These are phyloP conservation scores for Oncorhynchus mykiss DNA, from an alignment of 2,113 vertebrate genomes.

Conservation along the genomic window DNA sequence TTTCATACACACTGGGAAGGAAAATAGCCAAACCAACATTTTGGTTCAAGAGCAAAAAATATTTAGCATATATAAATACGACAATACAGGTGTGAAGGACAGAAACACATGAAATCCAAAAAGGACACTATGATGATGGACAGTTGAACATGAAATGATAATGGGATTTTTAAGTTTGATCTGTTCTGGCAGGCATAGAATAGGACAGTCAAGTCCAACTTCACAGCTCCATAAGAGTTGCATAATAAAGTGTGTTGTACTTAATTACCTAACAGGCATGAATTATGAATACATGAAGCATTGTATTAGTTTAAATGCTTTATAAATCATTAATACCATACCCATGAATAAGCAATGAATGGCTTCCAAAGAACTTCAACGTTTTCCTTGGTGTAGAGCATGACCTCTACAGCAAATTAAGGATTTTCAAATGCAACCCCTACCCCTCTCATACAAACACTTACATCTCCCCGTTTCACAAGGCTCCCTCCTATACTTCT, in stretches of 20 bases:
- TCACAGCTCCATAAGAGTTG: slow-evolving; percentile 1
- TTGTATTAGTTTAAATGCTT: background rate
- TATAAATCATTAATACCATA: slow-evolving; percentile 16
- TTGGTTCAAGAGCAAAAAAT: slow-evolving; percentile 12
- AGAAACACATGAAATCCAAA: background rate
- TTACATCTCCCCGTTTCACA: background rate
- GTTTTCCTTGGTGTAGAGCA: background rate
- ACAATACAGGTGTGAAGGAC: background rate
- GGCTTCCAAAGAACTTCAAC: slow-evolving; percentile 12
- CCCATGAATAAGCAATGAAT: slow-evolving; percentile 15
- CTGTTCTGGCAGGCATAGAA: slow-evolving; percentile 16
- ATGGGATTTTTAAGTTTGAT: background rate
- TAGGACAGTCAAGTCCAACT: background rate
- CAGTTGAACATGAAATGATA: slow-evolving; percentile 11
- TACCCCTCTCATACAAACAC: background rate
- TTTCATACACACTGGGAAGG: slow-evolving; percentile 34
- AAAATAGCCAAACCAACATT: slow-evolving; percentile 14
- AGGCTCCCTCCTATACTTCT: background rate
- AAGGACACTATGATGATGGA: background rate
- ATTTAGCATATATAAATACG: slow-evolving; percentile 10
- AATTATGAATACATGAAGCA: slow-evolving; percentile 13
- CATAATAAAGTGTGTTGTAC: background rate
- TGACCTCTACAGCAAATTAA: slow-evolving; percentile 14
- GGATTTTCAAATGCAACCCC: background rate
- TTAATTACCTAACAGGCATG: background rate